phyloP scores from a whole-genome alignment of 2,113 vertebrate genomes.

The Myiozetetes cayanensis region DNA sequence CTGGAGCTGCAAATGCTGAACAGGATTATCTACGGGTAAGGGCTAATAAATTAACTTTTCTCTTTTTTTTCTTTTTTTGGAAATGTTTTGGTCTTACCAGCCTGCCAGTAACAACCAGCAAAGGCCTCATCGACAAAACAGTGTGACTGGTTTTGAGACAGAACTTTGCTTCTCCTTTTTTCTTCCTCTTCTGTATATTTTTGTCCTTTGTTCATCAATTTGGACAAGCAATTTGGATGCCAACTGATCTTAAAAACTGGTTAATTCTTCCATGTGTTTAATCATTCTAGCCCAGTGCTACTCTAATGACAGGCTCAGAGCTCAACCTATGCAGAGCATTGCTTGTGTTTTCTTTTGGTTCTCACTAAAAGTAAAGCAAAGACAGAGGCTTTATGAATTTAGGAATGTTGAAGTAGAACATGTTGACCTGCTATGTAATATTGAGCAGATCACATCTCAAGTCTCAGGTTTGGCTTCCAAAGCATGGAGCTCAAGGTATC shows the following conservation, averaged over 20 bases:
- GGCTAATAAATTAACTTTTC: neutral
- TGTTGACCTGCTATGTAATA: neutral
- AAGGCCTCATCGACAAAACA: neutral
- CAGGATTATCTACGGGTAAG: neutral
- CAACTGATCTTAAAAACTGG: neutral
- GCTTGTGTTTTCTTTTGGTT: neutral
- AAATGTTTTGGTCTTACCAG: neutral
- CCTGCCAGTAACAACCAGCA: neutral
- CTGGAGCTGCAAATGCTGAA: neutral
- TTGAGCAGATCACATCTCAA: neutral
- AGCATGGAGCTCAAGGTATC: neutral
- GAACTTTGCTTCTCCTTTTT: neutral
- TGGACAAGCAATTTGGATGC: neutral
- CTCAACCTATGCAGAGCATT: neutral
- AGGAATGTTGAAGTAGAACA: neutral
- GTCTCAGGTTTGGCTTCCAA: neutral
- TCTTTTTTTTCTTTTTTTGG: neutral
- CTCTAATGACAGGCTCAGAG: neutral
- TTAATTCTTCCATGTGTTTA: neutral
- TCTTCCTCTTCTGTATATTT: neutral
- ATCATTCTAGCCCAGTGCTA: neutral
- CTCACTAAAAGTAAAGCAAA: neutral
- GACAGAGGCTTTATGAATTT: neutral
- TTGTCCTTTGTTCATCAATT: neutral
- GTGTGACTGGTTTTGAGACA: neutral